These are phyloP conservation scores for Cataglyphis rosenhaueri DNA, from an alignment of 2,888 invertebrate genomes.

Conservation along the genomic window DNA sequence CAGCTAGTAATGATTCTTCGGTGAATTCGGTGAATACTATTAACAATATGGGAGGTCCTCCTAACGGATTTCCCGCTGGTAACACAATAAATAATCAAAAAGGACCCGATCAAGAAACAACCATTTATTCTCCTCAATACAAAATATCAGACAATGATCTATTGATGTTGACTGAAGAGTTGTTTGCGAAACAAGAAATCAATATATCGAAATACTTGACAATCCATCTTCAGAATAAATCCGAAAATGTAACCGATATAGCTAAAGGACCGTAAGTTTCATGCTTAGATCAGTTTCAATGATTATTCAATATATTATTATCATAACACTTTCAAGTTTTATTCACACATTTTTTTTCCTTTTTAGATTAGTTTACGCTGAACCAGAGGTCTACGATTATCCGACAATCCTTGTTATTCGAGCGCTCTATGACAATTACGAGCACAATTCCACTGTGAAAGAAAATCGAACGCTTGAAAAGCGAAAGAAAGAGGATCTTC, in stretches of 20 bases:
- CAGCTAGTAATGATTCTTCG: background rate
- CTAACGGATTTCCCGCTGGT: background rate
- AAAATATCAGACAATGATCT: constrained; percentile 78
- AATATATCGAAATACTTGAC: constrained; percentile 72
- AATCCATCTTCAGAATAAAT: constrained; percentile 77
- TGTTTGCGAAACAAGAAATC: constrained; percentile 76
- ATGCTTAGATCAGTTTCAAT: background rate
- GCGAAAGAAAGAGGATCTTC: constrained; percentile 74
- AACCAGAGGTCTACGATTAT: constrained; percentile 70
- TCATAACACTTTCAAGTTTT: background rate
- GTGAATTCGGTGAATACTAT: background rate
- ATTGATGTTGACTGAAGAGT: constrained; percentile 77
- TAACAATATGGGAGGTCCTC: background rate
- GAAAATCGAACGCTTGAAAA: constrained; percentile 73
- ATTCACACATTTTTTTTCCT: constrained; percentile 36
- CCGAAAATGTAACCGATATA: constrained; percentile 73
- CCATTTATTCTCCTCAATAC: constrained; percentile 50
- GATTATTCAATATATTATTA: background rate
- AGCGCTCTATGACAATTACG: constrained; percentile 76
- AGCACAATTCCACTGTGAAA: constrained; percentile 74
- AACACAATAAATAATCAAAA: constrained; percentile 33
- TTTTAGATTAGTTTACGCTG: constrained; percentile 76
- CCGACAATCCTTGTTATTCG: constrained; percentile 76
- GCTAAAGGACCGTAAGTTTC: constrained; percentile 76
- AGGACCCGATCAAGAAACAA: background rate